Percentiles rank a stretch among this genome's conserved stretches.
Evolutionary conservation across 2,888 invertebrate species (phyloP).

Genomic region (Drosophila mulleri): DNA sequence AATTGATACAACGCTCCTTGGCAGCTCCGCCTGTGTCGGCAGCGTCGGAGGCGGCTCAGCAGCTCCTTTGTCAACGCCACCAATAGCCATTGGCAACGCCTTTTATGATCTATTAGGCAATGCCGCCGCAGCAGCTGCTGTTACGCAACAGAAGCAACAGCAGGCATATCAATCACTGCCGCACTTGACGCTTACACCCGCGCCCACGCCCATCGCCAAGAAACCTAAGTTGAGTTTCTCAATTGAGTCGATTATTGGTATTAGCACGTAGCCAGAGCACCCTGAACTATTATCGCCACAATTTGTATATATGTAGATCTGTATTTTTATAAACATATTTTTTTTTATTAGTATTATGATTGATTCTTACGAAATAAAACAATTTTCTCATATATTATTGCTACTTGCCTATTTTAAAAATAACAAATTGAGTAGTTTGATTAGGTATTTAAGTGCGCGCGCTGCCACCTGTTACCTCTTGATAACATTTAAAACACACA

Average conservation of each 20-base stretch:
- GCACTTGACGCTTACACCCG: slow-evolving; percentile 40
- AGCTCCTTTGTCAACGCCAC: slow-evolving; percentile 44
- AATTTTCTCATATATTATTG: slow-evolving; percentile 5
- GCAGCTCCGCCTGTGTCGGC: slow-evolving; percentile 42
- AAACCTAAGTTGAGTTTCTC: slow-evolving; percentile 85
- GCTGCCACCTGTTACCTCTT: too few species aligned
- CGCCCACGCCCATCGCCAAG: slow-evolving; percentile 43
- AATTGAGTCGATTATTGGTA: slow-evolving; percentile 90
- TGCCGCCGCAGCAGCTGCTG: slow-evolving; percentile 31
- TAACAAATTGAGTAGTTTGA: not conserved
- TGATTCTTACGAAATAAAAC: slow-evolving; percentile 45
- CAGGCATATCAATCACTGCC: slow-evolving; percentile 55
- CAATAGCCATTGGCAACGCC: slow-evolving; percentile 39
- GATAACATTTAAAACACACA: not conserved
- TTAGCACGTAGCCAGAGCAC: slow-evolving; percentile 80
- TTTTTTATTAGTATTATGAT: slow-evolving; percentile 36
- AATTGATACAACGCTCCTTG: slow-evolving; percentile 77
- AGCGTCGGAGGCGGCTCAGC: slow-evolving; percentile 23
- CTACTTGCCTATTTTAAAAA: not conserved
- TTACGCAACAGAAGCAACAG: slow-evolving; percentile 35
- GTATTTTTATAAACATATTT: slow-evolving; percentile 11
- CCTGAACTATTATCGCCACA: not conserved
- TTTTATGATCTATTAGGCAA: slow-evolving; percentile 48
- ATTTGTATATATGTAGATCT: slow-evolving; percentile 31
- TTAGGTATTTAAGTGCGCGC: not conserved